Percentiles rank a stretch among this genome's conserved stretches.
Evolutionary conservation across 2,888 invertebrate genomes (phyloP).

Genomic region (Polymixis lichenea): DNA sequence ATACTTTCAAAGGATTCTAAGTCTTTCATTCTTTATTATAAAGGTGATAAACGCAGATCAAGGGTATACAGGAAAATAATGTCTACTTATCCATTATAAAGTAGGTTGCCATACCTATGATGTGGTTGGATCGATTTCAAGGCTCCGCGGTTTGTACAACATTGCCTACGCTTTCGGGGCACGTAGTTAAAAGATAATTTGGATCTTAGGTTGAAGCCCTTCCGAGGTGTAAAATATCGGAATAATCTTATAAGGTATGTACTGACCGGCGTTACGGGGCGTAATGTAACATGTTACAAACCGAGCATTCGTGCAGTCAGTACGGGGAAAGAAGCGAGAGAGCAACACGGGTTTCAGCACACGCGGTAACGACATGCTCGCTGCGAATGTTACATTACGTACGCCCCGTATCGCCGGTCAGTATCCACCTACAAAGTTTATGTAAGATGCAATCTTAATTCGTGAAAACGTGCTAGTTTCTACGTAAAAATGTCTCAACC

Average conservation of each 20-base stretch:
- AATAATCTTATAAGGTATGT: neutral
- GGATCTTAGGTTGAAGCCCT: conserved; percentile 7
- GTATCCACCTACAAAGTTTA: neutral
- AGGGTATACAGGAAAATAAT: conserved; percentile 64
- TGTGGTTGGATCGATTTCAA: conserved; percentile 88
- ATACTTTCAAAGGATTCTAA: conserved; percentile 43
- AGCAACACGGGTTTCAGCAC: too few species aligned
- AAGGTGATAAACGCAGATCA: conserved; percentile 34
- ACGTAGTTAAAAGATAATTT: conserved; percentile 63
- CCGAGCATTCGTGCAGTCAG: too few species aligned
- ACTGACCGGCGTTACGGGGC: too few species aligned
- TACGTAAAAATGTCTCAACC: conserved; percentile 19
- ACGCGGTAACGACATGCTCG: too few species aligned
- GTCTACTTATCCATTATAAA: conserved; percentile 70
- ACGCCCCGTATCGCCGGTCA: too few species aligned
- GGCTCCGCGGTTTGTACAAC: conserved; percentile 81
- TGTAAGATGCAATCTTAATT: conserved; percentile 22
- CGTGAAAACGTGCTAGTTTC: neutral
- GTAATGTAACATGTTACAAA: too few species aligned
- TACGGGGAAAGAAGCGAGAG: too few species aligned
- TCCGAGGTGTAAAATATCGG: neutral
- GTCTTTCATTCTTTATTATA: conserved; percentile 50
- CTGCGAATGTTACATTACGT: too few species aligned
- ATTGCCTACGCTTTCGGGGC: conserved; percentile 73
- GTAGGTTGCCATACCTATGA: conserved; percentile 82